A percentile compares a stretch with the other conserved stretches of the same genome.
phyloP scores from a whole-genome alignment of 2,113 vertebrate genomes.

The Peromyscus maniculatus region DNA sequence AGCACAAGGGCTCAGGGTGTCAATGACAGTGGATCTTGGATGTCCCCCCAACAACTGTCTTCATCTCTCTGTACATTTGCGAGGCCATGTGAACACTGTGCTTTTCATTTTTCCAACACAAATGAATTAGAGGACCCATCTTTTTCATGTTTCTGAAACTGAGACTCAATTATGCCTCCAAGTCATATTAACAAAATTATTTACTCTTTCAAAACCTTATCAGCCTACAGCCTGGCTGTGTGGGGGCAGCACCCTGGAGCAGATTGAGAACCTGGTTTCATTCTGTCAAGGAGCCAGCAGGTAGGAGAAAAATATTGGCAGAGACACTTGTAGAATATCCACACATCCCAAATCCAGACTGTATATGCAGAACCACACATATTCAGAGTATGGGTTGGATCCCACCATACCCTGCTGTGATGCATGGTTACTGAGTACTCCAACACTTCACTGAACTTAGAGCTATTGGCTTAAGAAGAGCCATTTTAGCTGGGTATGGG shows the following conservation, averaged over 20 bases:
- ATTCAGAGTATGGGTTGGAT: background rate
- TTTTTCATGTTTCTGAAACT: background rate
- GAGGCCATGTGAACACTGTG: background rate
- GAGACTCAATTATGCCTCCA: background rate
- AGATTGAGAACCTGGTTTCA: background rate
- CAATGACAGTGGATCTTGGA: background rate
- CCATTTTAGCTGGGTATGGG: background rate
- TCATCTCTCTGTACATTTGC: too few species aligned
- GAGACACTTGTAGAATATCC: background rate
- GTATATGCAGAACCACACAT: background rate
- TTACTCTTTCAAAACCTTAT: background rate
- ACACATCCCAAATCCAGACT: background rate
- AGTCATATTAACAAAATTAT: conserved; percentile 20
- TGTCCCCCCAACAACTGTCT: fast-evolving
- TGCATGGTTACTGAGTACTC: background rate
- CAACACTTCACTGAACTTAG: background rate
- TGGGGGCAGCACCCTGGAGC: background rate
- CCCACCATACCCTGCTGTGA: background rate
- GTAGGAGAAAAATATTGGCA: background rate
- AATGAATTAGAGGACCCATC: background rate
- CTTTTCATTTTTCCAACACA: background rate
- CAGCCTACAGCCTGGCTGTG: background rate
- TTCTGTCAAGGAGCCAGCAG: background rate
- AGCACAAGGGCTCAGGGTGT: too few species aligned
- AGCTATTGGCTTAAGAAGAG: background rate